phyloP scores from a whole-genome alignment of 2,797 vertebrate genomes.

The Neoniphon sammara region DNA sequence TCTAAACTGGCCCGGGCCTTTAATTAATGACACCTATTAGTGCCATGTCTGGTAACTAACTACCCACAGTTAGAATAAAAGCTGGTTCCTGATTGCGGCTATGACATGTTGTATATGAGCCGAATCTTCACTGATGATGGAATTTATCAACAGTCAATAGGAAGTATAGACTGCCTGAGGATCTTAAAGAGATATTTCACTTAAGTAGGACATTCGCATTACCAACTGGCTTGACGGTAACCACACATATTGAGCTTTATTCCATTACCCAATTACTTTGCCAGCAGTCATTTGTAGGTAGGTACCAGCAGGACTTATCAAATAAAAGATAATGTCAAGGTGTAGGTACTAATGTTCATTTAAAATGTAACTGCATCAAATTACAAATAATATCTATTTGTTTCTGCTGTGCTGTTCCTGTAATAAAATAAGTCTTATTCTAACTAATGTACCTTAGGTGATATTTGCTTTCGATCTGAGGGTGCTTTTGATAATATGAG shows the following conservation, averaged over 20 bases:
- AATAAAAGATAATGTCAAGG: no score
- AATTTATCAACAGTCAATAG: neutral
- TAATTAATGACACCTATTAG: conserved; percentile 94
- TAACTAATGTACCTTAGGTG: no score
- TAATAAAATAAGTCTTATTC: no score
- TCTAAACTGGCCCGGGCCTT: conserved; percentile 84
- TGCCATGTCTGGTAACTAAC: conserved; percentile 71
- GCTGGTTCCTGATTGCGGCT: conserved; percentile 28
- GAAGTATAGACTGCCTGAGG: neutral
- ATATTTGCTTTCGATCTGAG: neutral
- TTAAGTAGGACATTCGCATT: neutral
- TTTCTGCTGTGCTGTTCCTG: no score
- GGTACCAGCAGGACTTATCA: no score
- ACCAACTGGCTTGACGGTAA: neutral
- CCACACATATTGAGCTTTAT: neutral
- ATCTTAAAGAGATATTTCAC: neutral
- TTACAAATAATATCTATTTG: no score
- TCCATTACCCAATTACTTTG: neutral
- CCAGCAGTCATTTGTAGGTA: no score
- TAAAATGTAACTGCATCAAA: no score
- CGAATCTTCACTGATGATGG: conserved; percentile 2
- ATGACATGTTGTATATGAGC: neutral
- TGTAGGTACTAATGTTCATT: no score
- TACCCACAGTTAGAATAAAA: conserved; percentile 63
- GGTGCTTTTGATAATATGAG: conserved; percentile 7